These are phyloP conservation scores for Cranoglanis bouderius DNA, from an alignment of 2,113 vertebrate species.

Conservation along the genomic window DNA sequence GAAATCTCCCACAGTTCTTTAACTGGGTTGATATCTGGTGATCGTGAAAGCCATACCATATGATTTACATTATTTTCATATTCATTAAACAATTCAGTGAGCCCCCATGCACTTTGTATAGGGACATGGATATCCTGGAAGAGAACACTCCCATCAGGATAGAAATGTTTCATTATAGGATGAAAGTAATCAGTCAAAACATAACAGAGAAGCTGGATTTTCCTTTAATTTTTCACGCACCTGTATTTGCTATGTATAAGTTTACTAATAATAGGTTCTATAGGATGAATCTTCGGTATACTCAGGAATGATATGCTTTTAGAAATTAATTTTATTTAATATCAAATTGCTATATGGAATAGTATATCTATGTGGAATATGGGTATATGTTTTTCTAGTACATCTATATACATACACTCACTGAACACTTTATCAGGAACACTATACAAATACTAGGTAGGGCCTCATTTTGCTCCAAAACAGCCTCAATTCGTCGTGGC, in stretches of 20 bases:
- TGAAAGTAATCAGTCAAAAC: background rate
- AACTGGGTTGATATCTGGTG: background rate
- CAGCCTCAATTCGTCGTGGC: no score
- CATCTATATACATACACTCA: no score
- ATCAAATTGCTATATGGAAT: background rate
- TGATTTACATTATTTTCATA: background rate
- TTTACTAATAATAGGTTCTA: background rate
- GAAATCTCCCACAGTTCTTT: background rate
- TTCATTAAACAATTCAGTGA: background rate
- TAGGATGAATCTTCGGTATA: background rate
- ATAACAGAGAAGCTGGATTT: background rate
- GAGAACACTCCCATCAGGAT: background rate
- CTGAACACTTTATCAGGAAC: no score
- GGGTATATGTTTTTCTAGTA: background rate
- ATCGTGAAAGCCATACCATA: background rate
- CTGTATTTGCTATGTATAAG: background rate
- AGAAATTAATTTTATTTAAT: background rate
- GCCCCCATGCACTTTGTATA: background rate
- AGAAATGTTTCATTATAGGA: background rate
- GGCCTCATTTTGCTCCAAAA: no score
- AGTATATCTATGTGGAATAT: background rate
- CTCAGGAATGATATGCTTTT: no score
- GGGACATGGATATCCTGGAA: background rate
- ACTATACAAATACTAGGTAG: no score
- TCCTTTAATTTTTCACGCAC: background rate